A percentile compares a stretch with the other conserved stretches of the same genome.
phyloP scores from a whole-genome alignment of 2,888 invertebrate species.

The Drosophila antonietae region DNA sequence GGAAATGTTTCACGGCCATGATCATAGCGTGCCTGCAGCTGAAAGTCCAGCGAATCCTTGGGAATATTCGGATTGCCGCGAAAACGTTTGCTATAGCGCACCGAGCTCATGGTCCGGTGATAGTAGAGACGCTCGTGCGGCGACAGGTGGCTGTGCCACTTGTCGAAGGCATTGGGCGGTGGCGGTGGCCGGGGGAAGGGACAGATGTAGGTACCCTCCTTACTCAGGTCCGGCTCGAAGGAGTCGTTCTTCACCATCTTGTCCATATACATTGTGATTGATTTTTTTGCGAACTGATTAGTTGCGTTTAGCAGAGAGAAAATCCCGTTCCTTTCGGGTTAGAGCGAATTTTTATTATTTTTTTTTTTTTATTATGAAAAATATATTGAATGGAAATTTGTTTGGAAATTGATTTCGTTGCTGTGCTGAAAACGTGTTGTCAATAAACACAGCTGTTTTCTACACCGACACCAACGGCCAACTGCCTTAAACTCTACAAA shows the following conservation, averaged over 20 bases:
- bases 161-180: slow-evolving; percentile 53
- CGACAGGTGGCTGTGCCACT: slow-evolving; percentile 82
- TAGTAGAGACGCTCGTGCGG: slow-evolving; percentile 85
- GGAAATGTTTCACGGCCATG: slow-evolving; percentile 88
- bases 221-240: slow-evolving; percentile 84
- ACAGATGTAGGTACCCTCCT: slow-evolving; percentile 85
- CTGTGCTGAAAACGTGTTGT: slow-evolving; percentile 49
- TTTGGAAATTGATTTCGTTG: not conserved
- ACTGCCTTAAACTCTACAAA: not conserved
- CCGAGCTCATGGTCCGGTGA: slow-evolving; percentile 86
- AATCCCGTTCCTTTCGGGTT: not conserved
- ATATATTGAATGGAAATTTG: slow-evolving; percentile 13
- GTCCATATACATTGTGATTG: slow-evolving; percentile 51
- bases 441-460: slow-evolving; percentile 35
- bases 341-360: not conserved
- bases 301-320: slow-evolving; percentile 1
- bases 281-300: not conserved
- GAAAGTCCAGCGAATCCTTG: slow-evolving; percentile 89
- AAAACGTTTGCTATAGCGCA: slow-evolving; percentile 85
- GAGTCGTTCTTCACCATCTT: slow-evolving; percentile 73
- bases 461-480: not conserved
- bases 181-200: slow-evolving; percentile 82
- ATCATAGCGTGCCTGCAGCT: slow-evolving; percentile 88
- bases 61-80: slow-evolving; percentile 84
- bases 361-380: not conserved